These are phyloP conservation scores for Ecdyonurus torrentis DNA, from an alignment of 2,888 invertebrate genomes.

Conservation along the genomic window DNA sequence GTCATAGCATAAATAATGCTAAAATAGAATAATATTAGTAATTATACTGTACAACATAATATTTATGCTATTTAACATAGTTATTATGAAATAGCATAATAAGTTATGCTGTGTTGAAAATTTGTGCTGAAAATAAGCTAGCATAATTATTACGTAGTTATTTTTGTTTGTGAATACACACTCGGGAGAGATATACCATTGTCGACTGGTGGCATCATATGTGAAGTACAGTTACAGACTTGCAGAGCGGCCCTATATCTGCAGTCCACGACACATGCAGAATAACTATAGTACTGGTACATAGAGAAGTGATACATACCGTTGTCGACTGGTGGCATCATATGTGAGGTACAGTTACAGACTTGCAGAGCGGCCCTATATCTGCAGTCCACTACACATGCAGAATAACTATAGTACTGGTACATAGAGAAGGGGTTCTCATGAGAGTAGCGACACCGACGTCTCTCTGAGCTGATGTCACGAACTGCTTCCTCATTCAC, in stretches of 20 bases:
- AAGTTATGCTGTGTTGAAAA: too few relatives aligned
- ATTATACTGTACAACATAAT: too few relatives aligned
- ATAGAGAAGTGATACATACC: too few relatives aligned
- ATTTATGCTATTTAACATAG: too few relatives aligned
- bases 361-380: conserved; percentile 40
- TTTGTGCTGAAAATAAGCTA: too few relatives aligned
- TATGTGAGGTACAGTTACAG: conserved; percentile 52
- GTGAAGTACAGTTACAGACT: conserved; percentile 48
- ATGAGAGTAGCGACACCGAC: conserved; percentile 50
- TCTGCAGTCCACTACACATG: conserved; percentile 53
- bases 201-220: conserved; percentile 54
- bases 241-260: conserved; percentile 43
- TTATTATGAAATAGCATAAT: too few relatives aligned
- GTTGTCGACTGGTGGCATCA: too few relatives aligned
- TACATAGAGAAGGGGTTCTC: conserved; percentile 47
- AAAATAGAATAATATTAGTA: too few relatives aligned
- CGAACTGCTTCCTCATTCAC: conserved; percentile 47
- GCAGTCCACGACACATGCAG: conserved; percentile 53
- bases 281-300: conserved; percentile 51
- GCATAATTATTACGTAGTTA: too few relatives aligned
- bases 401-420: conserved; percentile 50
- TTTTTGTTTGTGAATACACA: too few relatives aligned
- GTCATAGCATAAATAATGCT: too few relatives aligned
- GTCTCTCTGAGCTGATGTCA: conserved; percentile 40
- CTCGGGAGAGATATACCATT: too few relatives aligned